A percentile compares a stretch with the other conserved stretches of the same genome.
These are phyloP conservation scores for Himalopsyche tibetana DNA, from an alignment of 2,888 invertebrate species.

Conservation along the genomic window DNA sequence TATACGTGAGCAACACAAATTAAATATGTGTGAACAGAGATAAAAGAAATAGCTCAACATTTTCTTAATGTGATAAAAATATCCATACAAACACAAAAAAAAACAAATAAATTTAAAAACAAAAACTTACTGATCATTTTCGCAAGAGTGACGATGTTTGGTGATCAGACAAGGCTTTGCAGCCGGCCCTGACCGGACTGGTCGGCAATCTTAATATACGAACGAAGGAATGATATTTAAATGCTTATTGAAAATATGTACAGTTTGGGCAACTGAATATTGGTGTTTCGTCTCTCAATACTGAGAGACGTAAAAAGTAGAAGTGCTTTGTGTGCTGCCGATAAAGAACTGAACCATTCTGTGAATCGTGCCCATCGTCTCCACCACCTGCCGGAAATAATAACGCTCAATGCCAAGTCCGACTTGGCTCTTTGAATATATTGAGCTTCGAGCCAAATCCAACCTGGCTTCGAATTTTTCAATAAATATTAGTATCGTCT, in stretches of 20 bases:
- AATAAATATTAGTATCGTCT: not conserved
- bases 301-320: slow-evolving; percentile 81
- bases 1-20: slow-evolving; percentile 19
- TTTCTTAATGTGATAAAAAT: slow-evolving; percentile 38
- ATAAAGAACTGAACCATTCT: slow-evolving; percentile 81
- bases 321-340: slow-evolving; percentile 79
- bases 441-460: not conserved
- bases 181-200: slow-evolving; percentile 1
- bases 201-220: slow-evolving; percentile 28
- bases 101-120: slow-evolving; percentile 67
- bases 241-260: slow-evolving; percentile 56
- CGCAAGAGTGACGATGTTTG: slow-evolving; percentile 63
- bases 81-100: slow-evolving; percentile 59
- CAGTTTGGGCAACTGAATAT: slow-evolving; percentile 47
- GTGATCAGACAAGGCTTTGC: slow-evolving; percentile 58
- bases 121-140: slow-evolving; percentile 66
- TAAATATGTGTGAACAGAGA: slow-evolving; percentile 8
- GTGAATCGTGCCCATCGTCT: slow-evolving; percentile 80
- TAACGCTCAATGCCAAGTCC: slow-evolving; percentile 60
- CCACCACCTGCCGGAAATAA: slow-evolving; percentile 80
- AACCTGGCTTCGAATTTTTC: not conserved
- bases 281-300: slow-evolving; percentile 70
- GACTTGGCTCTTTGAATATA: not conserved
- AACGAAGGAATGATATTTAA: slow-evolving; percentile 37
- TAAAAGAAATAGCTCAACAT: slow-evolving; percentile 13